These are phyloP conservation scores for Elachura formosa DNA, from an alignment of 2,113 vertebrate genomes.

Conservation along the genomic window DNA sequence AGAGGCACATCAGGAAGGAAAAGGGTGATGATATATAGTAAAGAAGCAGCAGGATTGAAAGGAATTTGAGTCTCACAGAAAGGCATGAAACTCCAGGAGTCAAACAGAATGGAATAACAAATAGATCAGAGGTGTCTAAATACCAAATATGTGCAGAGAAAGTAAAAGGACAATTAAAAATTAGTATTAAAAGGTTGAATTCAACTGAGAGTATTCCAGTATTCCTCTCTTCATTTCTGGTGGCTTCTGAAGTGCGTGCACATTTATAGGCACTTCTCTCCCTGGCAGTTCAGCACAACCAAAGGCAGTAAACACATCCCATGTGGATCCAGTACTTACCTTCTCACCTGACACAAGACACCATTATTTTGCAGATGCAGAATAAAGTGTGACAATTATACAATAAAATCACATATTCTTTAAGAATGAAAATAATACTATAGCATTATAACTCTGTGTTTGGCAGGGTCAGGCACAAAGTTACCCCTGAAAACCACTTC, in stretches of 20 bases:
- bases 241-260: not conserved
- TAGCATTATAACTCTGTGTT: not conserved
- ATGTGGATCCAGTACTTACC: not conserved
- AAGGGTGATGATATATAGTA: not conserved
- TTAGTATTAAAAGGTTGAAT: not conserved
- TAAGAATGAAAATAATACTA: not conserved
- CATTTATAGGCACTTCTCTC: not conserved
- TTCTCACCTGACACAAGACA: not conserved
- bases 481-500: not conserved
- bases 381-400: not conserved
- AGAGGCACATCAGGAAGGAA: not conserved
- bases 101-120: not conserved
- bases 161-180: not conserved
- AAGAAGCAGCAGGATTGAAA: not conserved
- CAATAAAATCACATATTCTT: not conserved
- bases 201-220: not conserved
- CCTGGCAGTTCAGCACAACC: not conserved
- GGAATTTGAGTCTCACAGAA: not conserved
- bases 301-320: not conserved
- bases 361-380: not conserved
- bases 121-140: not conserved
- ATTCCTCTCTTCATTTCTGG: not conserved
- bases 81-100: not conserved
- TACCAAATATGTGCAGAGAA: not conserved
- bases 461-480: not conserved